phyloP scores from a whole-genome alignment of 2,797 vertebrate genomes.

The Serranus cabrilla region DNA sequence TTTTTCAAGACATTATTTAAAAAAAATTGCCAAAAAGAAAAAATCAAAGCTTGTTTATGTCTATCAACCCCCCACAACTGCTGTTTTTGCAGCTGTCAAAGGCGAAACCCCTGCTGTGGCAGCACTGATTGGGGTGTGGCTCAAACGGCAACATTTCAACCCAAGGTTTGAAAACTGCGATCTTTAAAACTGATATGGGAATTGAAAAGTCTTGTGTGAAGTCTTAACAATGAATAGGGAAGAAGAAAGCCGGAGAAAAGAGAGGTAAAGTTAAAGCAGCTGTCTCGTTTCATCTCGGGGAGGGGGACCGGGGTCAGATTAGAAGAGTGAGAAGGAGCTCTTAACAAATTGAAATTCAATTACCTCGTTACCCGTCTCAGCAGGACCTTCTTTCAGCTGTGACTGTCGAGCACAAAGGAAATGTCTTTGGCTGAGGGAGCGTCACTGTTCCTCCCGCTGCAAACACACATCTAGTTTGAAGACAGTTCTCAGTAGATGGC shows the following conservation, averaged over 20 bases:
- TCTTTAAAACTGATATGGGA: not conserved
- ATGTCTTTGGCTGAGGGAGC: conserved; percentile 32
- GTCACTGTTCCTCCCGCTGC: conserved; percentile 32
- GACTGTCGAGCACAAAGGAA: conserved; percentile 34
- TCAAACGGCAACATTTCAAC: not conserved
- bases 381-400: conserved; percentile 42
- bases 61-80: not conserved
- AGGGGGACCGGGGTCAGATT: conserved; percentile 28
- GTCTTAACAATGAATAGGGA: not conserved
- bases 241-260: conserved; percentile 3
- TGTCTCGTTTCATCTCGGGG: conserved; percentile 21
- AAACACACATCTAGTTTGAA: conserved; percentile 38
- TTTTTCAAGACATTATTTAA: not conserved
- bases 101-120: not conserved
- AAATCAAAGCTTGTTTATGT: not conserved
- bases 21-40: not conserved
- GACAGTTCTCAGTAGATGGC: conserved; percentile 72
- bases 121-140: not conserved
- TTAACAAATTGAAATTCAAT: conserved; percentile 66
- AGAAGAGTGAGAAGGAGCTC: conserved; percentile 48
- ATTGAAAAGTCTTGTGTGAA: not conserved
- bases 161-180: conserved; percentile 1
- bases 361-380: conserved; percentile 58
- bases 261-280: conserved; percentile 20
- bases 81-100: conserved; percentile 7